Conservation (phyloP, 1,140 invertebrate species). For the Proctacanthus coquilletti region DNA sequence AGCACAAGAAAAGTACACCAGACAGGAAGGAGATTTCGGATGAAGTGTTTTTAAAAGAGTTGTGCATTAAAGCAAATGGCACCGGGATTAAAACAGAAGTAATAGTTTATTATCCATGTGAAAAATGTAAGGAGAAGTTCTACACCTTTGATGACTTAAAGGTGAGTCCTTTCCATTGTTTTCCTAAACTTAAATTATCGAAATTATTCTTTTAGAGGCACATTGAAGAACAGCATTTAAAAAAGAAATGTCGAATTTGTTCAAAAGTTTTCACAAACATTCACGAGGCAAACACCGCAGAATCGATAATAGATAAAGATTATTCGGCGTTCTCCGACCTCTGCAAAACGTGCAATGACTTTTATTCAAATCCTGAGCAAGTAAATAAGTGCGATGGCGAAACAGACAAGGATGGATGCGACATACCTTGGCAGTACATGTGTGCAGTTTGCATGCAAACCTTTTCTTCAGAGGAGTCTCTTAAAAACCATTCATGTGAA, state of each 20-base stretch:
- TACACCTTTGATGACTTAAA: no score
- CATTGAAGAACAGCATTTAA: background rate
- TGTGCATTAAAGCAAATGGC: background rate
- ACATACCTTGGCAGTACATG: no score
- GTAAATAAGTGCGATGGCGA: background rate
- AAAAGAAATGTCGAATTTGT: background rate
- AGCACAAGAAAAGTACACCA: background rate
- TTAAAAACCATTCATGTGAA: no score
- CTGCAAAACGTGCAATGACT: background rate
- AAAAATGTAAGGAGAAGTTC: no score
- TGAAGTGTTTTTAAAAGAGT: background rate
- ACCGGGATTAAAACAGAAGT: background rate
- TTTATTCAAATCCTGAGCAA: background rate
- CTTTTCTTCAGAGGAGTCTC: no score
- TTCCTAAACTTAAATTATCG: no score
- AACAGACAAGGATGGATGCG: background rate
- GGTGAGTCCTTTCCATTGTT: no score
- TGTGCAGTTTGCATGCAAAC: no score
- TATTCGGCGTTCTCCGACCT: no score
- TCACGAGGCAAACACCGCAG: background rate
- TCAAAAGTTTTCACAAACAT: background rate
- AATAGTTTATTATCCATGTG: background rate
- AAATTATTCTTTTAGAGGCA: background rate
- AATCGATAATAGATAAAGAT: no score
- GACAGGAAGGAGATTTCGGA: background rate